Evolutionary conservation across 2,113 vertebrate species (phyloP).

Genomic region (Sciurus niger): DNA sequence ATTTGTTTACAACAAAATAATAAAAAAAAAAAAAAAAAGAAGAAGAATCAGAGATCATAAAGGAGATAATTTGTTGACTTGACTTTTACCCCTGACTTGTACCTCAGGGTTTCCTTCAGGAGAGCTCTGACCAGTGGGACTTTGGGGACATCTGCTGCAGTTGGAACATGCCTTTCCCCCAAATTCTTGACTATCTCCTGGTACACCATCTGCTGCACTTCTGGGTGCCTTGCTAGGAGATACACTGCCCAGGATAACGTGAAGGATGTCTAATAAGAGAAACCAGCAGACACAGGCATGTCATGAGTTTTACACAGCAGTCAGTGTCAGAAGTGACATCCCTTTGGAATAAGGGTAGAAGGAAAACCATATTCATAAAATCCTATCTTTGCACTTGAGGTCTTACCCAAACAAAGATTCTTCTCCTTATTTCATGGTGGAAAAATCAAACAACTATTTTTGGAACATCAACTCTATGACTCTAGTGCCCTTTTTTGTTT

Average conservation of each 20-base stretch:
- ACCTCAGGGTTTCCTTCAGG: constrained; percentile 97
- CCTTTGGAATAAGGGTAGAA: rapidly evolving
- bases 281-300: background rate
- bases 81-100: constrained; percentile 49
- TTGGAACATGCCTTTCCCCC: constrained; percentile 87
- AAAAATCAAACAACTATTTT: background rate
- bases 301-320: background rate
- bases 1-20: too few relatives aligned
- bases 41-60: background rate
- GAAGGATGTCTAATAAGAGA: constrained; percentile 92
- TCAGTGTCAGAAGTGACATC: rapidly evolving
- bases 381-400: rapidly evolving
- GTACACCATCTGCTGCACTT: constrained; percentile 91
- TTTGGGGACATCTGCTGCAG: constrained; percentile 89
- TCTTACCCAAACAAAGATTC: background rate
- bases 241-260: constrained; percentile 94
- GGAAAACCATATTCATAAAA: background rate
- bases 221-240: constrained; percentile 93
- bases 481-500: background rate
- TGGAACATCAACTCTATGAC: background rate
- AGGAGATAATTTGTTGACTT: background rate
- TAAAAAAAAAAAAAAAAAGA: background rate
- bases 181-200: constrained; percentile 90
- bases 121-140: constrained; percentile 94
- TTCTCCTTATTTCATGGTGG: background rate